A percentile compares a stretch with the other conserved stretches of the same genome.
Conservation (phyloP, 2,888 invertebrate genomes). For the Teleogryllus oceanicus region DNA sequence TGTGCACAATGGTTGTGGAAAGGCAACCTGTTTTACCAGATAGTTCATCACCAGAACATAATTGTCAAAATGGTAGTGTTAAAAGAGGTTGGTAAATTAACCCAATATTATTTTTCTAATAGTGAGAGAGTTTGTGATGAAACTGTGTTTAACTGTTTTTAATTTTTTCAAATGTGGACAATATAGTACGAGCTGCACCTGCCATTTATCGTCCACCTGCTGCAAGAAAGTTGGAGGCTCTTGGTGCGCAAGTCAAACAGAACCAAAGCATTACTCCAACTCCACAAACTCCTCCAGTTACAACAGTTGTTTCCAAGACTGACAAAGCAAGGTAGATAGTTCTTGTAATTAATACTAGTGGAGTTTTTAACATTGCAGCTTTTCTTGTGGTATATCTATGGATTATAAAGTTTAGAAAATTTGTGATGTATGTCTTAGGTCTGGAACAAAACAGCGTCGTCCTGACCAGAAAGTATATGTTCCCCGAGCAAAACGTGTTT, state of each 20-base stretch:
- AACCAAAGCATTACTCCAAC: conserved; percentile 18
- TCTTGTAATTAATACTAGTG: neutral
- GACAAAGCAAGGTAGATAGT: conserved; percentile 26
- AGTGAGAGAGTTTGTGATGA: conserved; percentile 42
- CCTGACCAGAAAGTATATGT: conserved; percentile 79
- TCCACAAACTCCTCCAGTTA: neutral
- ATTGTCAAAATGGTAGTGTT: neutral
- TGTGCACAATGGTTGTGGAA: neutral
- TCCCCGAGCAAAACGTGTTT: conserved; percentile 61
- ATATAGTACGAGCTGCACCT: conserved; percentile 28
- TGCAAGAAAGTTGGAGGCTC: conserved; percentile 45
- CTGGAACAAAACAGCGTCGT: conserved; percentile 49
- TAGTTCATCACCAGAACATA: neutral
- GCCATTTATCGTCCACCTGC: conserved; percentile 54
- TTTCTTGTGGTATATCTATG: neutral
- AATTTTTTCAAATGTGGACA: too few species aligned
- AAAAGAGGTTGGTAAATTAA: neutral
- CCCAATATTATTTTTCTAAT: neutral
- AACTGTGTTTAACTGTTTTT: neutral
- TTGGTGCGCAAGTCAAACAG: neutral
- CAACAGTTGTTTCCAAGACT: neutral
- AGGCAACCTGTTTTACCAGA: neutral
- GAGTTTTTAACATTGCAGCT: too few species aligned
- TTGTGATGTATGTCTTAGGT: conserved; percentile 21
- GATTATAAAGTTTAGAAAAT: neutral